Evolutionary conservation across 2,113 vertebrate species (phyloP).

Genomic region (Oryctolagus cuniculus): mOryCun1.1 NC_091453.1:78123001-78123500

Average conservation of each 20-base stretch:
- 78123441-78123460: not conserved
- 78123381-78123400: not conserved
- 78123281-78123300: not conserved
- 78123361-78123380: not conserved
- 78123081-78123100: not conserved
- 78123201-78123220: not conserved
- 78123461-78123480: not conserved
- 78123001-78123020: slow-evolving; percentile 70
- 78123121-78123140: not conserved
- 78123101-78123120: too few species aligned
- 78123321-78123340: not conserved
- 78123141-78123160: not conserved
- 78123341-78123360: slow-evolving; percentile 24
- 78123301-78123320: not conserved
- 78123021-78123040: slow-evolving; percentile 22
- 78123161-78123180: not conserved
- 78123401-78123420: not conserved
- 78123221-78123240: not conserved
- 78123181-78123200: not conserved
- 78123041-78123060: slow-evolving; percentile 44
- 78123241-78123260: not conserved
- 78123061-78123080: not conserved
- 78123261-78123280: not conserved
- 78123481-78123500: not conserved
- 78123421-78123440: not conserved